These are phyloP conservation scores for Protosalanx chinensis DNA, from an alignment of 2,797 vertebrate species.

Conservation along the genomic window DNA sequence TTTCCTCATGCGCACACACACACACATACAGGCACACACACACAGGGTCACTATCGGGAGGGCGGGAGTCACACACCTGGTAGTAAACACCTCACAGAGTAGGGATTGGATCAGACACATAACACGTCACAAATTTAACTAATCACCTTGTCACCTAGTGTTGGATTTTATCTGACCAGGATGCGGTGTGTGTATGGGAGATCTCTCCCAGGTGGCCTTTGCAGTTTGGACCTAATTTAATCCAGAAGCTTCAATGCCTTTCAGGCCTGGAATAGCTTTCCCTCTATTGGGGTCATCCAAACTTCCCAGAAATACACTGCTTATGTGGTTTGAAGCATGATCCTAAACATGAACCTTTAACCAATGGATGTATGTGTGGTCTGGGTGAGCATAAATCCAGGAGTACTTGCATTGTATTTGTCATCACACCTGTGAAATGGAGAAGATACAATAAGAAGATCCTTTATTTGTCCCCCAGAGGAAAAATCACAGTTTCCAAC, in stretches of 20 bases:
- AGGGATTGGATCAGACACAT: slow-evolving; percentile 38
- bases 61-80: slow-evolving; percentile 19
- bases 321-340: too few species aligned
- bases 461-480: too few species aligned
- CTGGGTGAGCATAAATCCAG: too few species aligned
- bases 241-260: slow-evolving; percentile 29
- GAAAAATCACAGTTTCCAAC: too few species aligned
- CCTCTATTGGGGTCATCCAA: too few species aligned
- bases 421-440: too few species aligned
- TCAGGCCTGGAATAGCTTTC: slow-evolving; percentile 2
- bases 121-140: slow-evolving; percentile 43
- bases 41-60: slow-evolving; percentile 24
- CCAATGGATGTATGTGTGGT: too few species aligned
- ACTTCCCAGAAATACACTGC: too few species aligned
- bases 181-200: neutral
- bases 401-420: too few species aligned
- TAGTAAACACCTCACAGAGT: slow-evolving; percentile 36
- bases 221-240: slow-evolving; percentile 36
- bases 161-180: slow-evolving; percentile 20
- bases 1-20: slow-evolving; percentile 5
- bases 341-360: too few species aligned
- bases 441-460: too few species aligned
- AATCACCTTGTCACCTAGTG: slow-evolving; percentile 30
- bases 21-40: neutral
- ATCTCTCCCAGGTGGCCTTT: slow-evolving; percentile 18